Evolutionary conservation across 2,797 vertebrate genomes (phyloP).

Genomic region (Karalla daura): DNA sequence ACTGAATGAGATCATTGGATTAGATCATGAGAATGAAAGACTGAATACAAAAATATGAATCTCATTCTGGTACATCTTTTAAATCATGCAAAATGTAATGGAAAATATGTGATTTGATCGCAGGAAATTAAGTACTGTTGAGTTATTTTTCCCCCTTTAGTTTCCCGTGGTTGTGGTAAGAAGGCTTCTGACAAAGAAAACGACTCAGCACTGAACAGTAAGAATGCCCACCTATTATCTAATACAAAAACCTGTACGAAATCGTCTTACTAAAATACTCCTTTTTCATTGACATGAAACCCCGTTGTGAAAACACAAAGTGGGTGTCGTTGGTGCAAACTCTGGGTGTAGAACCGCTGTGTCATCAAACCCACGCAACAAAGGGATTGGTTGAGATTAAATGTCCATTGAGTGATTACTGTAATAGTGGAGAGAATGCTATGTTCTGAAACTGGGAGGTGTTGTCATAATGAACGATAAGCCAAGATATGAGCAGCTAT

Average conservation of each 20-base stretch:
- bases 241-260: slow-evolving; percentile 22
- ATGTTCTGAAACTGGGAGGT: slow-evolving; percentile 36
- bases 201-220: slow-evolving; percentile 32
- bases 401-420: slow-evolving; percentile 44
- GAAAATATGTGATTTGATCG: neutral
- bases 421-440: slow-evolving; percentile 44
- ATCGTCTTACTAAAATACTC: slow-evolving; percentile 29
- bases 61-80: neutral
- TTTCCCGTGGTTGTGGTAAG: slow-evolving; percentile 13
- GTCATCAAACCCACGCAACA: slow-evolving; percentile 52
- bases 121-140: neutral
- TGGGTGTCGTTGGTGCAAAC: slow-evolving; percentile 47
- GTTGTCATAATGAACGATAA: slow-evolving; percentile 40
- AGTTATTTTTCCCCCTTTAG: neutral
- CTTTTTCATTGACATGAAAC: slow-evolving; percentile 11
- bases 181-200: slow-evolving; percentile 30
- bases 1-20: neutral
- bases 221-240: slow-evolving; percentile 4
- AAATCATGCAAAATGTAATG: neutral
- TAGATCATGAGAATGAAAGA: neutral
- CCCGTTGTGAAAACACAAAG: slow-evolving; percentile 45
- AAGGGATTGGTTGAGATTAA: neutral
- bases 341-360: slow-evolving; percentile 42
- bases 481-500: slow-evolving; percentile 39
- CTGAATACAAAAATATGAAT: neutral